phyloP scores from a whole-genome alignment of 2,797 vertebrate species.

The Chelidonichthys spinosus region DNA sequence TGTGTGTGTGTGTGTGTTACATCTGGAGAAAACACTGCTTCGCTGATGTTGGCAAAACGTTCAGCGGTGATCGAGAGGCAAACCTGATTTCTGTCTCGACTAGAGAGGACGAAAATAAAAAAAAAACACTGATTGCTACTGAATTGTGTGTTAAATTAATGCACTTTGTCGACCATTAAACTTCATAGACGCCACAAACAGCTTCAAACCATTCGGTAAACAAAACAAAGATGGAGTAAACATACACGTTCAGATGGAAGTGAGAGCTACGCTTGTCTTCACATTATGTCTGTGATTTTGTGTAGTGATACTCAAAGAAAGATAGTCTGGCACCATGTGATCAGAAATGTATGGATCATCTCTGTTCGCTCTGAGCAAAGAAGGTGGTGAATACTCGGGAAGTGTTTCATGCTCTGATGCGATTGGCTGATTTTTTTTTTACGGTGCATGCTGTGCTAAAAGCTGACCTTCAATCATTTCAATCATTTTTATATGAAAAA shows the following conservation, averaged over 20 bases:
- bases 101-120: conserved; percentile 8
- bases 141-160: conserved; percentile 25
- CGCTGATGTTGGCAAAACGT: conserved; percentile 50
- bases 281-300: conserved; percentile 33
- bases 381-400: conserved; percentile 30
- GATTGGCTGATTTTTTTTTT: conserved; percentile 28
- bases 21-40: conserved; percentile 49
- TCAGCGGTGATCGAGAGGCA: conserved; percentile 30
- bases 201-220: conserved; percentile 37
- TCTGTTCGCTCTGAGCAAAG: conserved; percentile 21
- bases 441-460: conserved; percentile 55
- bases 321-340: conserved; percentile 56
- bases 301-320: conserved; percentile 4
- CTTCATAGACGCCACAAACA: conserved; percentile 44
- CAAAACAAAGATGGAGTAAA: conserved; percentile 38
- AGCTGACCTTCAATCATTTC: conserved; percentile 26
- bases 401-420: conserved; percentile 55
- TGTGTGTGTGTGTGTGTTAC: conserved; percentile 2
- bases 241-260: conserved; percentile 37
- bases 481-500: conserved; percentile 65
- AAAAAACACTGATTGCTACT: conserved; percentile 55
- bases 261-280: conserved; percentile 30
- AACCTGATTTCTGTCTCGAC: conserved; percentile 23
- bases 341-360: conserved; percentile 35
- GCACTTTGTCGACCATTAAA: conserved; percentile 25